Evolutionary conservation across 2,888 invertebrate genomes (phyloP).

Genomic region (Drosophila nr. medialis): DNA sequence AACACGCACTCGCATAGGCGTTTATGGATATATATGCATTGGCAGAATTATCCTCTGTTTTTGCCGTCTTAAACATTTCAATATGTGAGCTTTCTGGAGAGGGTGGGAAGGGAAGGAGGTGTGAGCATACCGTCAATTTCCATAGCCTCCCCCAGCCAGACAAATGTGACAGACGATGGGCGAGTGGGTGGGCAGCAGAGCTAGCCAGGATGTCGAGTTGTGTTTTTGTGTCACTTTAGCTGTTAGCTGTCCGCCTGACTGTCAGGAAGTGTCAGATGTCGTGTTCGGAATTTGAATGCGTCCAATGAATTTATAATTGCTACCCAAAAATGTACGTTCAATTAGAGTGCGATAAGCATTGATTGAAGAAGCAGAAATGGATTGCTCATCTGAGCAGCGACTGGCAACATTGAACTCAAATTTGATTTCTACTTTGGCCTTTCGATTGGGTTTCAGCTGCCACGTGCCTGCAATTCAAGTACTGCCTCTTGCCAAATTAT

Average conservation of each 20-base stretch:
- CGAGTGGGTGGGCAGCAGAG: slow-evolving; percentile 10
- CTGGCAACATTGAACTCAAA: slow-evolving; percentile 5
- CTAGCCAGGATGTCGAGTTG: slow-evolving; percentile 15
- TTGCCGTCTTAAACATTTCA: neutral
- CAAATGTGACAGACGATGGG: slow-evolving; percentile 29
- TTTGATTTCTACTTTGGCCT: slow-evolving; percentile 8
- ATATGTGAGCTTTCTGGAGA: neutral
- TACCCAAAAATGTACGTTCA: slow-evolving; percentile 1
- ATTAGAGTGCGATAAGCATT: slow-evolving; percentile 17
- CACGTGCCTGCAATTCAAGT: slow-evolving; percentile 42
- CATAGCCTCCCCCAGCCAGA: slow-evolving; percentile 10
- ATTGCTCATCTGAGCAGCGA: neutral
- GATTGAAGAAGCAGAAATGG: neutral
- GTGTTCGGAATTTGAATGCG: slow-evolving; percentile 11
- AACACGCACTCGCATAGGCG: slow-evolving; percentile 20
- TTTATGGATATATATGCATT: neutral
- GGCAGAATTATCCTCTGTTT: neutral
- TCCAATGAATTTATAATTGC: slow-evolving; percentile 46
- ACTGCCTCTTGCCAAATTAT: slow-evolving; percentile 44
- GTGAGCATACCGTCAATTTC: slow-evolving; percentile 10
- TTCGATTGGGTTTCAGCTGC: slow-evolving; percentile 10
- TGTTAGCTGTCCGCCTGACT: slow-evolving; percentile 6
- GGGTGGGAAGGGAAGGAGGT: slow-evolving; percentile 1
- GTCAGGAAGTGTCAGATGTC: slow-evolving; percentile 37
- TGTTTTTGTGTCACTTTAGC: slow-evolving; percentile 1